phyloP scores from a whole-genome alignment of 2,888 invertebrate genomes.

The Tinea pellionella region DNA sequence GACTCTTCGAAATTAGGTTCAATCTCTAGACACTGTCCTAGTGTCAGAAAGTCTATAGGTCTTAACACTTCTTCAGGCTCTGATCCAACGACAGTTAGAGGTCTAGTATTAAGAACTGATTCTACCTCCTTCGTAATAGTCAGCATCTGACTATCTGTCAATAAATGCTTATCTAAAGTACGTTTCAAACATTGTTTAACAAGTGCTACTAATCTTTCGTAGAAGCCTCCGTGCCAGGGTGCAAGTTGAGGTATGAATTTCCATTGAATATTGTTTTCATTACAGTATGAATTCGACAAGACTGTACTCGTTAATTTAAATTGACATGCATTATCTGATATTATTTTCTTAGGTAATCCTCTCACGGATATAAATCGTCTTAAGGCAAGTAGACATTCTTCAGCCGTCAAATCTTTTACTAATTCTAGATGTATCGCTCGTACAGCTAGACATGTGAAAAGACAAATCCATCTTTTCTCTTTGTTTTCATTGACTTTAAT shows the following conservation, averaged over 20 bases:
- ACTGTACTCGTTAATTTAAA: conserved; percentile 18
- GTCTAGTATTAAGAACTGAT: conserved; percentile 18
- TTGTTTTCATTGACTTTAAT: not conserved
- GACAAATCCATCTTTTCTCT: conserved; percentile 9
- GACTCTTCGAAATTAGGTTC: not conserved
- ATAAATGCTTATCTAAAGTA: conserved; percentile 17
- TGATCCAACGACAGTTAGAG: conserved; percentile 16
- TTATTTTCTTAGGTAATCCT: conserved; percentile 14
- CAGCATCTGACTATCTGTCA: conserved; percentile 14
- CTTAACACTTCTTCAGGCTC: conserved; percentile 16
- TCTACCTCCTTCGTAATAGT: conserved; percentile 18
- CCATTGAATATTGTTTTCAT: conserved; percentile 17
- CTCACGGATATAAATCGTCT: conserved; percentile 14
- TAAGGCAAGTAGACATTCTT: conserved; percentile 16
- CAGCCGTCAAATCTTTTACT: conserved; percentile 16
- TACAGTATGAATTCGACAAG: conserved; percentile 15
- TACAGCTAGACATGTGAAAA: conserved; percentile 13
- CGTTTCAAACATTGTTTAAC: conserved; percentile 17
- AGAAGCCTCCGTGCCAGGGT: conserved; percentile 21
- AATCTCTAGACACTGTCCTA: not conserved
- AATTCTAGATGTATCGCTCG: conserved; percentile 17
- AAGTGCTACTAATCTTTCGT: conserved; percentile 18
- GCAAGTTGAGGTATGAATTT: conserved; percentile 19
- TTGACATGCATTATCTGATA: conserved; percentile 18
- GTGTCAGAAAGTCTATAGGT: conserved; percentile 16